These are phyloP conservation scores for Gambusia holbrooki DNA, from an alignment of 2,113 vertebrate genomes.

Conservation along the genomic window DNA sequence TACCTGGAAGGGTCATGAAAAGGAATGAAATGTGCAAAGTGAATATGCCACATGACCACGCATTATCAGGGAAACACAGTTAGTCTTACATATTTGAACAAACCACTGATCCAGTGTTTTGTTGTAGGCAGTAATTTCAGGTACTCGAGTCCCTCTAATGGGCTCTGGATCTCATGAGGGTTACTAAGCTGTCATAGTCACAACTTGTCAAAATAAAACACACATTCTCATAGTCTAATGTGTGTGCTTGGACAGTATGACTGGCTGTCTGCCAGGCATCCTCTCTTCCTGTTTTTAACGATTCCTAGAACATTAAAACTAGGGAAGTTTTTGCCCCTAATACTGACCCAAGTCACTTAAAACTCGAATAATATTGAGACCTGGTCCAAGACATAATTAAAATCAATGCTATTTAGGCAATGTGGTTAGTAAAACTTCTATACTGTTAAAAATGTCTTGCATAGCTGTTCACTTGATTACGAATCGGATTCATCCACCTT, in stretches of 20 bases:
- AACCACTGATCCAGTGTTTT: conserved; percentile 7
- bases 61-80: conserved; percentile 7
- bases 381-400: background rate
- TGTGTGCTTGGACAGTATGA: background rate
- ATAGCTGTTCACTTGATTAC: no score
- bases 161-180: conserved; percentile 37
- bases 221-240: conserved; percentile 14
- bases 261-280: conserved; percentile 12
- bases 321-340: background rate
- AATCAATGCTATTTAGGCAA: background rate
- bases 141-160: conserved; percentile 43
- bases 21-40: conserved; percentile 27
- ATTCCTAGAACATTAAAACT: no score
- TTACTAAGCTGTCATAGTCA: conserved; percentile 49
- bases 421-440: background rate
- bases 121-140: conserved; percentile 18
- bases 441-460: no score
- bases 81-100: conserved; percentile 17
- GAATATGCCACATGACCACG: background rate
- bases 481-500: no score
- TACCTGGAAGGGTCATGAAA: conserved; percentile 23
- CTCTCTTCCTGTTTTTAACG: background rate
- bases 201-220: conserved; percentile 45
- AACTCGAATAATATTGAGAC: no score
- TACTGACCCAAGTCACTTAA: no score